Evolutionary conservation across 2,113 vertebrate species (phyloP).

Genomic region (Talpa occidentalis): DNA sequence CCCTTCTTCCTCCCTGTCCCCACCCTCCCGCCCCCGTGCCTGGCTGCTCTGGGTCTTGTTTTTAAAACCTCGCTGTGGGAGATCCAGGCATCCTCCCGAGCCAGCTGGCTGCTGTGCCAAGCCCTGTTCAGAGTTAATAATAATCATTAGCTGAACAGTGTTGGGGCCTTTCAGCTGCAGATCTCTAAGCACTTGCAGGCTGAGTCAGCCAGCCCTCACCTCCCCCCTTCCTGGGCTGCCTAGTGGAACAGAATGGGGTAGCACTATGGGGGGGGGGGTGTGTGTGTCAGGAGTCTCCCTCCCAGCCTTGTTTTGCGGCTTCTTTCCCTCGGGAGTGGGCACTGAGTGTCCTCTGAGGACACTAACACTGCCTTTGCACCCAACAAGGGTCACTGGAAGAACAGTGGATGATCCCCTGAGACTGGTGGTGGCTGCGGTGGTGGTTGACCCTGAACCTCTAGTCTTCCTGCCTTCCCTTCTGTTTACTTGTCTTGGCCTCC

Average conservation of each 20-base stretch:
- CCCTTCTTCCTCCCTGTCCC: slow-evolving; percentile 17
- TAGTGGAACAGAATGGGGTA: not conserved
- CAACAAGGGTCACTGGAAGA: not conserved
- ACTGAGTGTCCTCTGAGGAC: not conserved
- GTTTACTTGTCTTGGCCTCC: not conserved
- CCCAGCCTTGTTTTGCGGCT: not conserved
- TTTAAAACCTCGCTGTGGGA: slow-evolving; percentile 71
- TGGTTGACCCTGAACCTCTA: not conserved
- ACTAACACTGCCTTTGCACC: not conserved
- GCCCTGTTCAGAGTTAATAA: slow-evolving; percentile 78
- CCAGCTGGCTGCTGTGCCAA: slow-evolving; percentile 74
- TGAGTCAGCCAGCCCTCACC: slow-evolving; percentile 70
- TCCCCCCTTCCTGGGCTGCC: not conserved
- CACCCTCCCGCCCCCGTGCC: not conserved
- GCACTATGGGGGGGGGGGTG: not conserved
- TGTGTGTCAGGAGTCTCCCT: not conserved
- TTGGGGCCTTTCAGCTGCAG: slow-evolving; percentile 64
- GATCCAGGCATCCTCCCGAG: slow-evolving; percentile 69
- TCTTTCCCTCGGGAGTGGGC: not conserved
- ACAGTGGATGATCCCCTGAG: not conserved
- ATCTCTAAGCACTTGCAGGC: slow-evolving; percentile 65
- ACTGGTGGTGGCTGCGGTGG: not conserved
- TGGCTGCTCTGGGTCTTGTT: slow-evolving; percentile 64
- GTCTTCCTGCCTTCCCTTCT: not conserved
- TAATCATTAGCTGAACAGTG: slow-evolving; percentile 74